phyloP scores from a whole-genome alignment of 2,888 invertebrate genomes.

The Spodoptera littoralis region DNA sequence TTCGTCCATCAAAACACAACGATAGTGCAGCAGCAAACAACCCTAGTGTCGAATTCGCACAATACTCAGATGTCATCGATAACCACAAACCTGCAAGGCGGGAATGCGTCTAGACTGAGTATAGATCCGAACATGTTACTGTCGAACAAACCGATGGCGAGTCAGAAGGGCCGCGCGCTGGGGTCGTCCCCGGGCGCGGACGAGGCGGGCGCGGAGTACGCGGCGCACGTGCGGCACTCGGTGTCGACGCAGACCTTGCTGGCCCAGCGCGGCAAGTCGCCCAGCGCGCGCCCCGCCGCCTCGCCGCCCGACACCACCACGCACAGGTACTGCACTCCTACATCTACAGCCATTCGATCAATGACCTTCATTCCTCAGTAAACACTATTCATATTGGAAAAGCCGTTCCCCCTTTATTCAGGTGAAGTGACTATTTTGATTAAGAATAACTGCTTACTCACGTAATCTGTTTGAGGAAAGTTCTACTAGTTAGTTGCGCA shows the following conservation, averaged over 20 bases:
- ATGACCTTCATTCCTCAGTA: not conserved
- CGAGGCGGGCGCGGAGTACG: conserved; percentile 47
- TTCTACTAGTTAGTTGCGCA: too few species aligned
- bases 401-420: too few species aligned
- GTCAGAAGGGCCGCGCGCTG: conserved; percentile 63
- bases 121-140: conserved; percentile 90
- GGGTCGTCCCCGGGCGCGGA: conserved; percentile 58
- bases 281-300: conserved; percentile 66
- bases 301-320: conserved; percentile 95
- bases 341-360: not conserved
- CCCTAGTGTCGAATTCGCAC: conserved; percentile 92
- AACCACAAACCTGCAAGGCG: conserved; percentile 67
- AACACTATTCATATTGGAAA: too few species aligned
- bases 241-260: conserved; percentile 92
- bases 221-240: conserved; percentile 88
- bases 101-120: conserved; percentile 83
- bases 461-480: too few species aligned
- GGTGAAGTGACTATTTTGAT: too few species aligned
- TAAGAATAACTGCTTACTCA: too few species aligned
- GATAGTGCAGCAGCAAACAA: conserved; percentile 94
- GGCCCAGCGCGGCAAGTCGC: conserved; percentile 64
- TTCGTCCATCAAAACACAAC: conserved; percentile 96
- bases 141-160: conserved; percentile 69
- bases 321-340: conserved; percentile 84
- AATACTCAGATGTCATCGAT: conserved; percentile 74